Evolutionary conservation across 2,888 invertebrate genomes (phyloP).

Genomic region (Luperina testacea): DNA sequence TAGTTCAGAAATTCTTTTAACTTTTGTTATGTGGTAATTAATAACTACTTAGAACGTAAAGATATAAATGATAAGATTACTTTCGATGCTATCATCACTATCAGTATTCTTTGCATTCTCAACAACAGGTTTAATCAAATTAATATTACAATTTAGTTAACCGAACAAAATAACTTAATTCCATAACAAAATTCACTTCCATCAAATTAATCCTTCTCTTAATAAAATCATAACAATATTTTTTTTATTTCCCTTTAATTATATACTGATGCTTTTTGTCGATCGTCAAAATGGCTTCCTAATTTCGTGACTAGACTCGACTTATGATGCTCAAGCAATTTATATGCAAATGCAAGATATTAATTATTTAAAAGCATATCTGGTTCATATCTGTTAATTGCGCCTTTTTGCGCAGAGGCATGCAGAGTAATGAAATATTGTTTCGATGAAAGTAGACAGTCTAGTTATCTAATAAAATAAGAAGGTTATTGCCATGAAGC

Average conservation of each 20-base stretch:
- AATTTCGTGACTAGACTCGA: conserved; percentile 63
- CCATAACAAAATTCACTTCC: conserved; percentile 26
- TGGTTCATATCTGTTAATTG: conserved; percentile 52
- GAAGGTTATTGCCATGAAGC: neutral
- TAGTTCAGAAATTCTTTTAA: neutral
- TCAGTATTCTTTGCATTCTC: neutral
- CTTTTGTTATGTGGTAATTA: neutral
- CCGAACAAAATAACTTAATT: conserved; percentile 40
- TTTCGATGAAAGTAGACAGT: neutral
- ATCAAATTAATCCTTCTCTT: conserved; percentile 52
- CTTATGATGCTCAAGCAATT: conserved; percentile 57
- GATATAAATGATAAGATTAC: neutral
- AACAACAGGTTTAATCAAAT: conserved; percentile 19
- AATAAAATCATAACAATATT: conserved; percentile 56
- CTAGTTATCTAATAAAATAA: neutral
- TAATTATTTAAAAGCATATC: conserved; percentile 60
- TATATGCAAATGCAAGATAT: conserved; percentile 64
- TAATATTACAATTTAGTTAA: conserved; percentile 17
- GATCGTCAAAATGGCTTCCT: conserved; percentile 57
- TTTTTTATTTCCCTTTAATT: conserved; percentile 61
- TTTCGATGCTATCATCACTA: neutral
- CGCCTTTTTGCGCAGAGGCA: conserved; percentile 25
- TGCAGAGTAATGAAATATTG: conserved; percentile 24
- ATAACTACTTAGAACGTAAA: neutral
- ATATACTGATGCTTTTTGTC: conserved; percentile 50